These are phyloP conservation scores for Zoanthus gigantus DNA, from an alignment of 92 coral and sea anemone genomes.

Conservation along the genomic window DNA sequence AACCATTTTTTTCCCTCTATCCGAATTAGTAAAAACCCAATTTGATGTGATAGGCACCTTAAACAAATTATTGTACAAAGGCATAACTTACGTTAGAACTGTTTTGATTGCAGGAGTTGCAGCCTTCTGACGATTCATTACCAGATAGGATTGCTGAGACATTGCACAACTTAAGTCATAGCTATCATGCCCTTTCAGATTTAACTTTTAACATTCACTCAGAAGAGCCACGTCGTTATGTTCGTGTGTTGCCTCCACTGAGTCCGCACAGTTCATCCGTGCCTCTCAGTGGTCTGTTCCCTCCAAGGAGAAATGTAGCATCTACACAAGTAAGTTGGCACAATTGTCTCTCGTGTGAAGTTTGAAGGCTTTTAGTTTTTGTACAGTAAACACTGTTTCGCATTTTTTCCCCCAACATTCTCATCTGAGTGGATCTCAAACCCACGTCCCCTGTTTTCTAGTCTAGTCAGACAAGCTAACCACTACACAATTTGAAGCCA, in stretches of 20 bases:
- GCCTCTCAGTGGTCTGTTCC: conserved; percentile 66
- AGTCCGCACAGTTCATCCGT: conserved; percentile 70
- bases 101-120: conserved; percentile 61
- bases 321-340: background rate
- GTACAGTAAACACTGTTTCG: too few species aligned
- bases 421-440: too few species aligned
- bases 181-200: conserved; percentile 98
- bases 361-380: too few species aligned
- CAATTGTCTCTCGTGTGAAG: background rate
- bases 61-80: too few species aligned
- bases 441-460: too few species aligned
- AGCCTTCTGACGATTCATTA: conserved; percentile 91
- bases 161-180: conserved; percentile 94
- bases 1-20: too few species aligned
- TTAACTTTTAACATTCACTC: conserved; percentile 88
- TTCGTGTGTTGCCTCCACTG: conserved; percentile 83
- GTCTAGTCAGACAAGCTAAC: too few species aligned
- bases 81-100: too few species aligned
- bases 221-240: conserved; percentile 88
- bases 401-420: too few species aligned
- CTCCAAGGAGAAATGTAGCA: conserved; percentile 25
- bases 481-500: too few species aligned
- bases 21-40: too few species aligned
- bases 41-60: too few species aligned
- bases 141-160: conserved; percentile 97